Base-by-base conservation (phyloP, 2,888 invertebrate genomes). In the Adelognathus sp. region DNA sequence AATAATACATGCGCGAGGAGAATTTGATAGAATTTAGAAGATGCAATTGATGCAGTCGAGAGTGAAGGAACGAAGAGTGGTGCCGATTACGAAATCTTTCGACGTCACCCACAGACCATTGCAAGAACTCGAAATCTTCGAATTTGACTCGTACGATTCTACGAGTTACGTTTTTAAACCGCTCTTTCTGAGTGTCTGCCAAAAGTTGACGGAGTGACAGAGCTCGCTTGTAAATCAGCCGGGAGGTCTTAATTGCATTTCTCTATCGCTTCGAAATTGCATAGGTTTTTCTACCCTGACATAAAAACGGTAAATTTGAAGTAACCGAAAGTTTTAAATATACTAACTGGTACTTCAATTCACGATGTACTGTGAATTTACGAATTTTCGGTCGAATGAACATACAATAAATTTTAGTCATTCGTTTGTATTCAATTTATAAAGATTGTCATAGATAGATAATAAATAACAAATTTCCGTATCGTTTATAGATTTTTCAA, bases 51-150 rank as follows among this genome's bases (percentile, higher is more conserved):
- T n/a, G 7, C 21, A 24, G 56, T 16, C 33, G 29, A 21, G 54
- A 39, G 14, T 16, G 3, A 29, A 21, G 9, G 24, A 21, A 21
- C 14, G 7, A 39, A 16, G 54, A 66, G 24, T 41, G 36, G 52
- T 9, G 29, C 18, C 54, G 52, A 67, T 67, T 67, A 36, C 54
- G 39, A 67, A 54, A 54, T 39, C 54, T 39, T 67, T 67, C 39
- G 41, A 29, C 67, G 66, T 39, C 54, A 21, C 24, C 16, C 54
- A 29, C 36, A 3, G 18, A 44, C 44, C 33, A 46, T 63, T 31
- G 29, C 54, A 54, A 27, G 18, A 14, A 52, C 3, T 33, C 66
- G 11, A 11, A 24, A 33, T 7, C 3, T 36, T 54, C 36, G 27
- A 27, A 16, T 16, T 14, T 21, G 33, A 18, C 41, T n/a, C n/a